Evolutionary conservation across 2,888 invertebrate species (phyloP), one percentile per base, ranked within the genome.

Genomic region (Caenorhabditis zanzibari): DNA sequence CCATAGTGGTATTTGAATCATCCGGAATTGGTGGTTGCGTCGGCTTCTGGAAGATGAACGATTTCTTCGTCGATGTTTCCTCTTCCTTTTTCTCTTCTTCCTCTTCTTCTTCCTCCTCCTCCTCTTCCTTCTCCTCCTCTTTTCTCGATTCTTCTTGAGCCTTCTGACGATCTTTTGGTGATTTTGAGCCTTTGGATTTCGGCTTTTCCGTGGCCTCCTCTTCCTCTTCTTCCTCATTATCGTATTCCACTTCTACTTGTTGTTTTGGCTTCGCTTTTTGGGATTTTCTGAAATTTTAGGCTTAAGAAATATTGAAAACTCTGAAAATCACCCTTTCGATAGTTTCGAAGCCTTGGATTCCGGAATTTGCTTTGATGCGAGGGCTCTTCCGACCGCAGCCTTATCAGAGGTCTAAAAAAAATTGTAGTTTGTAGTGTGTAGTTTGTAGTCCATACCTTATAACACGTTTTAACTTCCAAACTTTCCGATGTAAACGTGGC

Each of bases 31-130:
- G 86, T 10, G 88, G 85, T 73, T 90, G 87, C 1, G 91, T 91
- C 12, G 91, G 90, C 16, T 86, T 85, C 63, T 91, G 87, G 84
- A 90, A 91, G 47, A 91, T 90, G 82, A 89, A 90, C 63, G 82
- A 82, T 71, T 87, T 88, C 64, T 77, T 74, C 0, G 89, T 88
- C 4, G 87, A 77, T 9, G 56, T 66, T 10, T 75, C 69, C 52
- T 81, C 81, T 38, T 81, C 58, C 19, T 72, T 76, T 12, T 81
- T 41, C 32, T 81, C 77, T 44, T 85, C 83, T 52, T 87, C 82
- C 44, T 84, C 81, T 63, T 85, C 84, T 54, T 88, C 81, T 54
- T 85, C 74, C 59, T 82, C 79, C 61, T 86, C 80, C 16, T 85
- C 81, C 24, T 56, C 59, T 41, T 56, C 54, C 24, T 22, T 56